Evolutionary conservation across 2,113 vertebrate species (phyloP).

Genomic region (Nothobranchius kuhntae): DNA sequence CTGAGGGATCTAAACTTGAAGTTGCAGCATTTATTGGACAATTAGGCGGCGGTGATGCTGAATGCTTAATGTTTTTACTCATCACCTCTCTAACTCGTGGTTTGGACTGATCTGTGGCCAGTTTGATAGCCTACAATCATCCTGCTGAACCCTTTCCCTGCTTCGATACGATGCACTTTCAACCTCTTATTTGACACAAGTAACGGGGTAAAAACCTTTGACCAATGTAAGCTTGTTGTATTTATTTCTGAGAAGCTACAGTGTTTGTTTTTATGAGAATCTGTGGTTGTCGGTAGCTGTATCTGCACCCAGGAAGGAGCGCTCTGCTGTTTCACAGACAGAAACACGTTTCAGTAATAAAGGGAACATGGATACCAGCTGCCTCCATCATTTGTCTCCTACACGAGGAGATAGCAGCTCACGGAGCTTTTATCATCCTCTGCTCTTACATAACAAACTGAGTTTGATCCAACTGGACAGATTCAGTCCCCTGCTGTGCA

Average conservation of each 20-base stretch:
- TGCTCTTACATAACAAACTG: constrained; percentile 35
- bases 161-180: constrained; percentile 68
- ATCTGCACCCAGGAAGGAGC: constrained; percentile 77
- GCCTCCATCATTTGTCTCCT: background rate
- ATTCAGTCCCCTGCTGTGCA: constrained; percentile 42
- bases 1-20: too few relatives aligned
- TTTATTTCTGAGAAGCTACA: constrained; percentile 66
- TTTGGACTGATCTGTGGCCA: constrained; percentile 1
- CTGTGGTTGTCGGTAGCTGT: constrained; percentile 72
- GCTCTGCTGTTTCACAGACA: constrained; percentile 75
- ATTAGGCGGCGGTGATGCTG: too few relatives aligned
- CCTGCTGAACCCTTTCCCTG: constrained; percentile 24
- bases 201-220: constrained; percentile 47
- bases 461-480: constrained; percentile 18
- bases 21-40: too few relatives aligned
- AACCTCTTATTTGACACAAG: constrained; percentile 59
- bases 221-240: constrained; percentile 50
- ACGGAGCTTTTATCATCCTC: background rate
- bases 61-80: background rate
- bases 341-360: constrained; percentile 76
- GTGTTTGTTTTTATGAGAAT: constrained; percentile 61
- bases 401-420: constrained; percentile 12
- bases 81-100: background rate
- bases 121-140: constrained; percentile 37
- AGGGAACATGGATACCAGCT: constrained; percentile 53